phyloP scores from a whole-genome alignment of 1,140 invertebrate species.

The Agraylea sexmaculata region DNA sequence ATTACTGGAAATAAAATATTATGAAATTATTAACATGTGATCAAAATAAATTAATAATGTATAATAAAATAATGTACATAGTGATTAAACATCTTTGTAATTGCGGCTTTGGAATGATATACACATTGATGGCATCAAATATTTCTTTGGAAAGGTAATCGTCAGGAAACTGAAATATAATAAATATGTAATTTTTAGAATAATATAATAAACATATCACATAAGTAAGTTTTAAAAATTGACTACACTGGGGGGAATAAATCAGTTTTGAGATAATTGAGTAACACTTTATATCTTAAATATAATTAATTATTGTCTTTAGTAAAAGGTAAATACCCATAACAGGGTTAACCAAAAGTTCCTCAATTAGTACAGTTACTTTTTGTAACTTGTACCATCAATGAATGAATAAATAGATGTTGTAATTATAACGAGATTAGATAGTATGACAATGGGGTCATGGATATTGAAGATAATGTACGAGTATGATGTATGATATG shows the following conservation, averaged over 20 bases:
- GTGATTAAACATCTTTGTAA: conserved; percentile 81
- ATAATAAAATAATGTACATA: conserved; percentile 60
- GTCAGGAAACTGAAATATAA: conserved; percentile 57
- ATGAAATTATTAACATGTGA: conserved; percentile 4
- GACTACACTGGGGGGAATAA: too few species aligned
- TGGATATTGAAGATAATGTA: not conserved
- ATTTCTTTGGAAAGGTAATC: conserved; percentile 84
- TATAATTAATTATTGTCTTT: too few species aligned
- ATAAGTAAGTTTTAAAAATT: too few species aligned
- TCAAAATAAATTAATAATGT: conserved; percentile 7
- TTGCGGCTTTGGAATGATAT: conserved; percentile 90
- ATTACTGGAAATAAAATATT: conserved; percentile 46
- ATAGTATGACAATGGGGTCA: not conserved
- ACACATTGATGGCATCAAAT: conserved; percentile 88
- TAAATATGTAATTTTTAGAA: conserved; percentile 10
- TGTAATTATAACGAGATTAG: not conserved
- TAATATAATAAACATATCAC: too few species aligned
- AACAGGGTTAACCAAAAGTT: conserved; percentile 5
- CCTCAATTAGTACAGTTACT: not conserved
- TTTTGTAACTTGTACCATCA: not conserved
- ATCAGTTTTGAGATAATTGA: too few species aligned
- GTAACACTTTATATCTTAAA: too few species aligned
- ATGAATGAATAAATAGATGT: not conserved
- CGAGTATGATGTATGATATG: conserved; percentile 5
- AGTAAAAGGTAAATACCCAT: too few species aligned